Evolutionary conservation across 2,888 invertebrate species (phyloP).

Genomic region (Agrotis segetum): DNA sequence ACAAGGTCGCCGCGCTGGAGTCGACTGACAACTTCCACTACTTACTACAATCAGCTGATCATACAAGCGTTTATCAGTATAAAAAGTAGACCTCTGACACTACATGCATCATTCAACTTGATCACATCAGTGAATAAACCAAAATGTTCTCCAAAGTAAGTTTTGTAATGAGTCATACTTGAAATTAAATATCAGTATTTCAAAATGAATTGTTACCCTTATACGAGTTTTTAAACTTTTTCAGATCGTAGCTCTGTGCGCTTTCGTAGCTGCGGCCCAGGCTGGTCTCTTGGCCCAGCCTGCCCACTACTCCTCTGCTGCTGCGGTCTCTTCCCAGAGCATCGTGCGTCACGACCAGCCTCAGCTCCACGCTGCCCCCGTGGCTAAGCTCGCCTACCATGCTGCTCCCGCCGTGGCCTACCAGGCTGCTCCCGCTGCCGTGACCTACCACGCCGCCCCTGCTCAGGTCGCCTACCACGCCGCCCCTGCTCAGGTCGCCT

Average conservation of each 20-base stretch:
- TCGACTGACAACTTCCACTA: slow-evolving; percentile 72
- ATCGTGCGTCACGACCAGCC: slow-evolving; percentile 82
- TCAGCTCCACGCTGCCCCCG: slow-evolving; percentile 53
- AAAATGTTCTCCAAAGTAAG: slow-evolving; percentile 69
- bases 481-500: slow-evolving; percentile 60
- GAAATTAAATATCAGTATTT: background rate
- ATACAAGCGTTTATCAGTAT: slow-evolving; percentile 69
- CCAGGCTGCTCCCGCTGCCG: slow-evolving; percentile 59
- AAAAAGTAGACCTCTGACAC: slow-evolving; percentile 71
- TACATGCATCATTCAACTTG: slow-evolving; percentile 67
- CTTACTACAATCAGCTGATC: slow-evolving; percentile 67
- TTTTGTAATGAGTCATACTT: background rate
- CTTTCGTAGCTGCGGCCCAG: slow-evolving; percentile 70
- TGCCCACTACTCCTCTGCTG: slow-evolving; percentile 80
- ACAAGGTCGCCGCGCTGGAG: slow-evolving; percentile 57
- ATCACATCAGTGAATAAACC: slow-evolving; percentile 68
- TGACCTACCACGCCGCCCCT: slow-evolving; percentile 65
- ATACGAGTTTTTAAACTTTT: slow-evolving; percentile 28
- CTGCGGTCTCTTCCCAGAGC: slow-evolving; percentile 80
- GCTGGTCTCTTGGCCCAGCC: slow-evolving; percentile 76
- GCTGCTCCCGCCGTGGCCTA: slow-evolving; percentile 63
- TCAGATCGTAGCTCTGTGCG: slow-evolving; percentile 72
- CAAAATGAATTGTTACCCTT: slow-evolving; percentile 35
- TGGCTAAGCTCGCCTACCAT: slow-evolving; percentile 66
- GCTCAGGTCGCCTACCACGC: slow-evolving; percentile 65